phyloP scores from a whole-genome alignment of 2,888 invertebrate species.

The Helleia helle region DNA sequence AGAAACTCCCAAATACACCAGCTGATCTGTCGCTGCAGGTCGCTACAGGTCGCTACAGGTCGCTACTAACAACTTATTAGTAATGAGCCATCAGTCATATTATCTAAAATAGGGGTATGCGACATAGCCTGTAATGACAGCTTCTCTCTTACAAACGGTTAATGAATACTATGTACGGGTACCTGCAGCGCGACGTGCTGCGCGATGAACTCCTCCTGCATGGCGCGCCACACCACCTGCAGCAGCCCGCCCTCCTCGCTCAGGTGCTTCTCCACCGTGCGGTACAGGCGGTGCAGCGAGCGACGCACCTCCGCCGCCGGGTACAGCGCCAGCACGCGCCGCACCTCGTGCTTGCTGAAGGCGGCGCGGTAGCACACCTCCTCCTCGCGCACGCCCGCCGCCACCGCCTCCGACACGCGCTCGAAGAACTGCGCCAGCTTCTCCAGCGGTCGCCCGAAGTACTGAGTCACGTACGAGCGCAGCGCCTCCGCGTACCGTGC shows the following conservation, averaged over 20 bases:
- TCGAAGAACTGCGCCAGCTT: conserved; percentile 91
- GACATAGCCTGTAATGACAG: no score
- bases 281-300: conserved; percentile 92
- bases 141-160: no score
- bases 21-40: no score
- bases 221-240: conserved; percentile 98
- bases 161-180: no score
- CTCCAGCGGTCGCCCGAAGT: conserved; percentile 86
- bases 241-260: conserved; percentile 94
- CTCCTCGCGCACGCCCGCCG: conserved; percentile 94
- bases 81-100: no score
- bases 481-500: conserved; percentile 92
- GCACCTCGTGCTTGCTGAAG: conserved; percentile 96
- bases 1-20: no score
- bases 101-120: no score
- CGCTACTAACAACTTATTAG: no score
- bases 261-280: conserved; percentile 97
- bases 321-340: conserved; percentile 95
- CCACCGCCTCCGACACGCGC: conserved; percentile 94
- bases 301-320: conserved; percentile 85
- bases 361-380: conserved; percentile 99
- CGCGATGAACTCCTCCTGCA: conserved; percentile 99
- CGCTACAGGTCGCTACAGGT: no score
- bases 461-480: conserved; percentile 92
- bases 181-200: conserved; percentile 91